phyloP scores from a whole-genome alignment of 2,113 vertebrate species.

The Malurus melanocephalus region DNA sequence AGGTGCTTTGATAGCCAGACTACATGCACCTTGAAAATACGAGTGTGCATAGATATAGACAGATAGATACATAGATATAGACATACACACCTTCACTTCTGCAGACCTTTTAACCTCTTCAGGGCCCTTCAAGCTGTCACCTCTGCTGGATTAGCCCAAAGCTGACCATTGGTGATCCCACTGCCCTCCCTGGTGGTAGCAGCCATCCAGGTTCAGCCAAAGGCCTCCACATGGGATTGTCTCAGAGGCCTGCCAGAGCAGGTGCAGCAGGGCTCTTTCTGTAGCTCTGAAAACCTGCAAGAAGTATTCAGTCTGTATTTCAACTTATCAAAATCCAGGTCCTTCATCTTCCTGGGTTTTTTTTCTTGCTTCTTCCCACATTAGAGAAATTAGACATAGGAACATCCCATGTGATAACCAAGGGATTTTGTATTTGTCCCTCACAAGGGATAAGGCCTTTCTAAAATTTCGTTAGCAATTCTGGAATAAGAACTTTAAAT shows the following conservation, averaged over 20 bases:
- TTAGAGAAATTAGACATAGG: background rate
- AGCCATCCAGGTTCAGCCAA: background rate
- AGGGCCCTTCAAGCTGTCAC: background rate
- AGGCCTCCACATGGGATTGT: background rate
- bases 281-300: background rate
- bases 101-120: background rate
- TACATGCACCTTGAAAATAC: background rate
- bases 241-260: background rate
- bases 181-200: background rate
- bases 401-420: background rate
- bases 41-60: too few species aligned
- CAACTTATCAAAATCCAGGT: background rate
- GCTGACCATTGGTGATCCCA: fast-evolving
- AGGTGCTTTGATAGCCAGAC: background rate
- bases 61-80: background rate
- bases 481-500: background rate
- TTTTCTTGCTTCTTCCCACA: background rate
- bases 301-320: background rate
- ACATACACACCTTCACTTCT: background rate
- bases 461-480: background rate
- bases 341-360: background rate
- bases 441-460: background rate
- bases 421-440: background rate
- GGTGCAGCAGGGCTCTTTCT: background rate
- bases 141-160: background rate